phyloP scores from a whole-genome alignment of 2,113 vertebrate genomes.

The Apeltes quadracus region DNA sequence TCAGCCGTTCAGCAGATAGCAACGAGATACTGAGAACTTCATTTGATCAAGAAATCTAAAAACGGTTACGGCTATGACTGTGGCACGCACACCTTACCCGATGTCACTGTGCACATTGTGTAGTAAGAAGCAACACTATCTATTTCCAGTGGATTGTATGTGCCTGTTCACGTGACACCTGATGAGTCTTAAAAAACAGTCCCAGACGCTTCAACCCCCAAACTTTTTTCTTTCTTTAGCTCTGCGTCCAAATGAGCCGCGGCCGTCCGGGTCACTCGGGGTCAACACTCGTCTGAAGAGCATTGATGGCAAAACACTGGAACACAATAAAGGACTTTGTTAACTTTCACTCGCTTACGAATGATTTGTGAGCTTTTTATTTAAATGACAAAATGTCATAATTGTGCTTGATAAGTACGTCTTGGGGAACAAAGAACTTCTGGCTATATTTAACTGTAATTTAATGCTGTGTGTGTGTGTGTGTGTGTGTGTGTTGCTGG shows the following conservation, averaged over 20 bases:
- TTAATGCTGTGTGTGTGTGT: not conserved
- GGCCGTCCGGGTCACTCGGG: conserved; percentile 42
- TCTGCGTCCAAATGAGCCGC: conserved; percentile 18
- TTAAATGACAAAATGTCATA: not conserved
- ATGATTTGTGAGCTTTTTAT: not conserved
- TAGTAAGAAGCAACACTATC: not conserved
- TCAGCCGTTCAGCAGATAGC: conserved; percentile 25
- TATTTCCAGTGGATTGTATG: not conserved
- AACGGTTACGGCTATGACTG: not conserved
- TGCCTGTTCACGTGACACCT: not conserved
- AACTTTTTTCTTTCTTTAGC: conserved; percentile 42
- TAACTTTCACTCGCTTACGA: not conserved
- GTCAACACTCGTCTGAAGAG: conserved; percentile 25
- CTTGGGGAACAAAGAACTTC: not conserved
- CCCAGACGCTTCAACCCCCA: conserved; percentile 3
- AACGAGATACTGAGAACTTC: not conserved
- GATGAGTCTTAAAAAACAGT: conserved; percentile 9
- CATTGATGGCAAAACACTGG: not conserved
- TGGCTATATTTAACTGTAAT: not conserved
- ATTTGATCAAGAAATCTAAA: not conserved
- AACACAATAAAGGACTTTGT: not conserved
- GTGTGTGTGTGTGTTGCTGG: not conserved
- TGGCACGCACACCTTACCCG: not conserved
- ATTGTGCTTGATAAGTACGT: not conserved
- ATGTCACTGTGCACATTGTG: not conserved